Evolutionary conservation across 1,140 invertebrate species (phyloP).

Genomic region (Neoseiulus cucumeris): DNA sequence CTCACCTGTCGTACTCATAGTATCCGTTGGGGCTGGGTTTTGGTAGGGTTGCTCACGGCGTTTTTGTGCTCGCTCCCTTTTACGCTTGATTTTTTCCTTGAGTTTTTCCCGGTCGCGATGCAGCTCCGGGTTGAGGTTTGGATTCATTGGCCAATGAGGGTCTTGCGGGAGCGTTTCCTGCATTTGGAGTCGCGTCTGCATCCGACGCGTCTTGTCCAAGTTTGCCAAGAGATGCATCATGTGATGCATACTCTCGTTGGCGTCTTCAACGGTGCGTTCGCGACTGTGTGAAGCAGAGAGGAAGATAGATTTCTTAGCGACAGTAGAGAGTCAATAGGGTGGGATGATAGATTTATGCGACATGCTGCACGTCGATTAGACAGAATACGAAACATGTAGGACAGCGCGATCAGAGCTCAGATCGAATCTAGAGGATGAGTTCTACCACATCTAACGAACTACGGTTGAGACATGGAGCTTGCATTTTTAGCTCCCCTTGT

Average conservation of each 20-base stretch:
- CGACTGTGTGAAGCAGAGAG: not conserved
- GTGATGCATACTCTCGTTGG: constrained; percentile 6
- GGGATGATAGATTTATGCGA: no score
- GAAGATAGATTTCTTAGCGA: no score
- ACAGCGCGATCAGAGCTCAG: no score
- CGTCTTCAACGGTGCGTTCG: not conserved
- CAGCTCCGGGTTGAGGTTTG: not conserved
- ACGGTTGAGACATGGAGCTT: no score
- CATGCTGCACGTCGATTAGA: no score
- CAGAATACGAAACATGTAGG: no score
- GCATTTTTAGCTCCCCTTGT: no score
- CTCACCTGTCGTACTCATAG: not conserved
- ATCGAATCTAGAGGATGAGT: no score
- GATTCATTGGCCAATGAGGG: not conserved
- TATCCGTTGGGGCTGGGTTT: not conserved
- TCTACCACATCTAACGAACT: no score
- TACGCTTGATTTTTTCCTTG: constrained; percentile 10
- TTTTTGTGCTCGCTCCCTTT: not conserved
- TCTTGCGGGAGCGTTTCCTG: not conserved
- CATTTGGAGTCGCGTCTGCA: constrained; percentile 5
- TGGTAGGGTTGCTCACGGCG: not conserved
- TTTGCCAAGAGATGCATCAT: constrained; percentile 1
- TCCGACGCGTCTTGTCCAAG: not conserved
- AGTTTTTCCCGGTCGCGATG: constrained; percentile 2
- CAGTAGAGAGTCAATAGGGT: no score